Base-by-base conservation (phyloP, 2,113 vertebrate species). In the Ceyx cyanopectus region DNA sequence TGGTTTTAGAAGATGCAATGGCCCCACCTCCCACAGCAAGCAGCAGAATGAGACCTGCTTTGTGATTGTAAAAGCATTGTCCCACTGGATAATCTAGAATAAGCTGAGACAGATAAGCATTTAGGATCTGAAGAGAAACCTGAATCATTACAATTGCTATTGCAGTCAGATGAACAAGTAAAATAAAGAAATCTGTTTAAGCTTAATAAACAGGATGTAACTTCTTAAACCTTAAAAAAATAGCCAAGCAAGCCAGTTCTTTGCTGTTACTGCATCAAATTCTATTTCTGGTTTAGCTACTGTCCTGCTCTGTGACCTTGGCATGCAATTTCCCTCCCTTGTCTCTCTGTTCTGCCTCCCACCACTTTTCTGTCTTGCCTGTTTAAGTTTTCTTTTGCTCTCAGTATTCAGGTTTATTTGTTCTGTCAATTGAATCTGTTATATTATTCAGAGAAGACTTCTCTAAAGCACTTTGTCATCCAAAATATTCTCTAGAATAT, bases 301-400 rank as follows among this genome's bases (percentile, higher is more conserved):
- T 87, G 90, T 94, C 74, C 93, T 93, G 69, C 37, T 84, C 53
- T 84, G 81, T 89, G 81, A 96, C 95, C 92, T 93, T 90, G 91
- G 58, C 80, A 88, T 81, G 40, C 46, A 87, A 68, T 94, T 96
- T 96, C 90, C 85, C 90, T 95, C 51, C 70, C 82, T 82, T 90
- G 66, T 90, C 76, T 92, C 51, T 72, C 66, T 75, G 34, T 81
- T 92, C 57, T 86, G 65, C 81, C 80, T 94, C 89, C 79, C 83
- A 92, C 83, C 30, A 84, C 80, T 92, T 82, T 79, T 96, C 77
- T 91, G 80, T 92, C 93, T 72, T 96, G 65, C 61, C 72, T 93
- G n/a, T 78, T 94, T 94, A 88, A 27, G 58, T 84, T 93, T 93
- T 75, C 23, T 78, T 61, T 95, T 5, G 1, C 61, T 84, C 53